Evolutionary conservation across 2,888 invertebrate genomes (phyloP).

Genomic region (Lochmaea capreae): DNA sequence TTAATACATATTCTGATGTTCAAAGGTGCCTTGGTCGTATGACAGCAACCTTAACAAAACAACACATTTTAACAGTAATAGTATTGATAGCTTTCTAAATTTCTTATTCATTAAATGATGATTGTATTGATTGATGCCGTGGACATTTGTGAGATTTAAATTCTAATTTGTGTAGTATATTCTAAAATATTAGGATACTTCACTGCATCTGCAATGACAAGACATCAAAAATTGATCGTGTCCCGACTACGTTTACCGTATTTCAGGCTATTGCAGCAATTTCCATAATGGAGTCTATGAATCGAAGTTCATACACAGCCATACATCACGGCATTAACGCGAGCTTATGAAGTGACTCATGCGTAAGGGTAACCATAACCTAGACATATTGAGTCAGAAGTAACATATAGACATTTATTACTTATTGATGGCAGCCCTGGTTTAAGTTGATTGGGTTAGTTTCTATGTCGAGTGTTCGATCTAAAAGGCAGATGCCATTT

Average conservation of each 20-base stretch:
- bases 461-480: slow-evolving; percentile 50
- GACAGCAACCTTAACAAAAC: no score
- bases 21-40: no score
- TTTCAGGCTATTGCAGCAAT: slow-evolving; percentile 45
- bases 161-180: no score
- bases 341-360: slow-evolving; percentile 59
- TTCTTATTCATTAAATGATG: no score
- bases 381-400: slow-evolving; percentile 54
- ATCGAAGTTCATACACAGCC: slow-evolving; percentile 54
- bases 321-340: slow-evolving; percentile 59
- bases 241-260: slow-evolving; percentile 21
- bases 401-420: slow-evolving; percentile 57
- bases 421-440: slow-evolving; percentile 61
- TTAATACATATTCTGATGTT: no score
- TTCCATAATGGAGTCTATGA: slow-evolving; percentile 56
- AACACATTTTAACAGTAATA: no score
- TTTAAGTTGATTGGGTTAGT: slow-evolving; percentile 56
- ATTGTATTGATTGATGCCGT: no score
- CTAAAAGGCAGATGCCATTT: slow-evolving; percentile 61
- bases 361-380: slow-evolving; percentile 57
- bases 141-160: no score
- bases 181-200: no score
- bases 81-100: no score
- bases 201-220: neutral
- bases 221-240: slow-evolving; percentile 30